A percentile compares a stretch with the other conserved stretches of the same genome.
Conservation (phyloP, 2,797 vertebrate species). For the Danio albolineatus region DNA sequence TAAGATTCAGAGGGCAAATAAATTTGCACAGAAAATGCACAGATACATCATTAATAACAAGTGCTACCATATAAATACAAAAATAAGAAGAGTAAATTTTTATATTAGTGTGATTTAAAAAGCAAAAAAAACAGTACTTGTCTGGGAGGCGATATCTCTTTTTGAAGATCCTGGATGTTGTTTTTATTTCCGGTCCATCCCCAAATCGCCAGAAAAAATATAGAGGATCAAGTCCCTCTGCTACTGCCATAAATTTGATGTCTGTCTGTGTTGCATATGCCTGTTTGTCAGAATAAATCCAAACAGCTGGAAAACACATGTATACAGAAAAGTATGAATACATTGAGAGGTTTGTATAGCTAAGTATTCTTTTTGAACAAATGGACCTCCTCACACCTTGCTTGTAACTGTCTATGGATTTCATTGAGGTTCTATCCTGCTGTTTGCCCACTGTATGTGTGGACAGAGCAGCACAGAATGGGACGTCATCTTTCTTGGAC, state of each 20-base stretch:
- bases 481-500: slow-evolving; percentile 24
- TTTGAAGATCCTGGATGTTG: slow-evolving; percentile 69
- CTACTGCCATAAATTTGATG: slow-evolving; percentile 74
- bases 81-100: too few species aligned
- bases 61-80: too few species aligned
- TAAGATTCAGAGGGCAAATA: too few species aligned
- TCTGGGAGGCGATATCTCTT: slow-evolving; percentile 75
- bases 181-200: slow-evolving; percentile 71
- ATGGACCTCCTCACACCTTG: slow-evolving; percentile 15
- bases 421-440: background rate
- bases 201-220: slow-evolving; percentile 83
- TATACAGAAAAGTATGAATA: background rate
- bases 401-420: background rate
- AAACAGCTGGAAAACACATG: slow-evolving; percentile 64
- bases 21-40: too few species aligned
- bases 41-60: too few species aligned
- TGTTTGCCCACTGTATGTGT: slow-evolving; percentile 58
- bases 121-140: slow-evolving; percentile 73
- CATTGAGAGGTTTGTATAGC: background rate
- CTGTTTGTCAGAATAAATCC: slow-evolving; percentile 74
- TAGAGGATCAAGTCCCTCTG: slow-evolving; percentile 62
- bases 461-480: slow-evolving; percentile 44
- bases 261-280: slow-evolving; percentile 76
- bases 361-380: background rate
- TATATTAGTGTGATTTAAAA: too few species aligned